phyloP scores from a whole-genome alignment of 2,113 vertebrate genomes.

The Erythrocercus mccallii region DNA sequence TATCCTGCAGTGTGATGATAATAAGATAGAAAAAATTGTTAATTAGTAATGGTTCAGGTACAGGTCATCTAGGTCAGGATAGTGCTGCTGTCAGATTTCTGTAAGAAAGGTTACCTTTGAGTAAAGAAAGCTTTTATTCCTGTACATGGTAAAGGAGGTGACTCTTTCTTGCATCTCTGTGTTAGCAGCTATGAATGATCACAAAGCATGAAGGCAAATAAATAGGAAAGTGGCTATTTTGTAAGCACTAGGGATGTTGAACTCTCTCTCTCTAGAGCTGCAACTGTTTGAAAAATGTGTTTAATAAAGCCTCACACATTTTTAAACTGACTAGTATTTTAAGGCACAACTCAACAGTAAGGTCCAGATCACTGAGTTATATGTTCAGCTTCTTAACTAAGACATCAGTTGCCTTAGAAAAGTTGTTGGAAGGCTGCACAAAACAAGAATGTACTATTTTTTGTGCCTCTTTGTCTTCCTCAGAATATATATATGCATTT shows the following conservation, averaged over 20 bases:
- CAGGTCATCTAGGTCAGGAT: background rate
- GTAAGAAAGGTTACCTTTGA: background rate
- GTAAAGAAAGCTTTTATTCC: background rate
- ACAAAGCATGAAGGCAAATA: background rate
- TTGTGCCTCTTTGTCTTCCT: background rate
- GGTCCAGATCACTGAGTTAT: background rate
- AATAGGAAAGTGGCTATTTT: background rate
- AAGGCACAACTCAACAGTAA: background rate
- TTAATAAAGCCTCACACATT: conserved; percentile 18
- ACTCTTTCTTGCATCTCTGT: background rate
- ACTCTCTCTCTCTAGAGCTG: background rate
- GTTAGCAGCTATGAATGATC: background rate
- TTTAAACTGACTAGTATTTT: background rate
- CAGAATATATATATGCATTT: background rate
- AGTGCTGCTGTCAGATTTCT: background rate
- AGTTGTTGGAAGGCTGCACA: background rate
- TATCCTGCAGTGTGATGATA: background rate
- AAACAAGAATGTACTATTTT: background rate
- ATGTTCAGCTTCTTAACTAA: background rate
- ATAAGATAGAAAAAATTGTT: background rate
- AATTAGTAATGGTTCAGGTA: background rate
- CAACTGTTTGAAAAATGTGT: conserved; percentile 22
- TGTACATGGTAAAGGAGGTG: background rate
- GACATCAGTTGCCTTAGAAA: background rate
- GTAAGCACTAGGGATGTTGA: background rate